Base-by-base conservation (phyloP, 1,140 invertebrate species). In the Reticulitermes speratus region DNA sequence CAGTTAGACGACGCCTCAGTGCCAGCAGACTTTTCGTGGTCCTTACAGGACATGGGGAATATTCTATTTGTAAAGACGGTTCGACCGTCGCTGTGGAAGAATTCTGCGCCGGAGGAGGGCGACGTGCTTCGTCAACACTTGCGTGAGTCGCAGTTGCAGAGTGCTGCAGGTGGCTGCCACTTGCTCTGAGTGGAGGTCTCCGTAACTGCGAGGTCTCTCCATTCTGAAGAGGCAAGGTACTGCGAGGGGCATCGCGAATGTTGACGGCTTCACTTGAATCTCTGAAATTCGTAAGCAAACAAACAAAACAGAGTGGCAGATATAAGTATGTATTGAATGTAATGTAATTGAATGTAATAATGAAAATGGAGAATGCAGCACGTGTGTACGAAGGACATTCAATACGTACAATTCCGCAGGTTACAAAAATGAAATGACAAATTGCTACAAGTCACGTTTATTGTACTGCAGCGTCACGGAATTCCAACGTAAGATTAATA, bases 61-160 rank as follows among this genome's bases (percentile, higher is more conserved):
- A 89, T 44, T 89, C 89, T n/a, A 89, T 89, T 44, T 89, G 87
- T 21, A 88, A 75, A 19, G 87, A 11, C 14, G 55, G 44, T 5
- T 32, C 38, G 16, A 3, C n/a, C 48, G 8, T 5, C 30, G 48
- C 48, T 16, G 25, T 59, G 48, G 83, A 52, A 8, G 83, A 30
- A 14, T 75, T 0, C 16, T 30, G 65, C 7, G n/a, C 25, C 1
- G n/a, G 11, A 75, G 25, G n/a, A 16, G 30, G 25, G n/a, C 1
- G 6, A n/a, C 1, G 0, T 30, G 38, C 38, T 38, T 38, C 38
- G 5, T 38, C 38, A 38, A 5, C 38, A 2, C 38, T 38, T 38
- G 6, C n/a, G 25, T 75, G 25, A 25, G 7, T 8, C n/a, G 14
- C 0, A 6, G 65, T 11, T 75, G 7, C 14, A 8, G 65, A 30